Percentiles rank a stretch among this genome's conserved stretches.
phyloP scores from a whole-genome alignment of 2,797 vertebrate genomes.

The Pseudochirops cupreus region DNA sequence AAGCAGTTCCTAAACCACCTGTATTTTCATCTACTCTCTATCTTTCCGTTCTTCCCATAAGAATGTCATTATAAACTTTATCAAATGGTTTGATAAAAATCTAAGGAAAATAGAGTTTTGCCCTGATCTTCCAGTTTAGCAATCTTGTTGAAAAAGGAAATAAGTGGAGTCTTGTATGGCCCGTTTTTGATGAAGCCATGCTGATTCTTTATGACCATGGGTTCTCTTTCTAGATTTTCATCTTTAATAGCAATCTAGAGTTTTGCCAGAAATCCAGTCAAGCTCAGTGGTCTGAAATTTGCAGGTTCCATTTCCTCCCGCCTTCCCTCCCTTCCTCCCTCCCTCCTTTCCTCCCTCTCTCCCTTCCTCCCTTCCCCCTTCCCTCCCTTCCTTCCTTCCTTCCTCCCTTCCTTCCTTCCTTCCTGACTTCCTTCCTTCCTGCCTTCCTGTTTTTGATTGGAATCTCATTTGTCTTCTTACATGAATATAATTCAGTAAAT shows the following conservation, averaged over 20 bases:
- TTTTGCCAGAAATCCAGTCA: background rate
- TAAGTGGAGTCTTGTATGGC: background rate
- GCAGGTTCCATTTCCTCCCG: background rate
- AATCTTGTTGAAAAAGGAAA: background rate
- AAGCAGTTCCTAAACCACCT: background rate
- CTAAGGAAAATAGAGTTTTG: background rate
- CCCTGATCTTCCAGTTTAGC: background rate
- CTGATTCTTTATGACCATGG: background rate
- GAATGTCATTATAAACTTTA: background rate
- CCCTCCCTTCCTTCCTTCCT: too few relatives aligned
- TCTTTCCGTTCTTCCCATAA: background rate
- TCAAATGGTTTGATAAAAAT: background rate
- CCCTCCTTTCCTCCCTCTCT: accelerated
- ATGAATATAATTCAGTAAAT: background rate
- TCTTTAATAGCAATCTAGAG: background rate
- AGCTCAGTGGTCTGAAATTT: background rate
- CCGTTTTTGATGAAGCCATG: background rate
- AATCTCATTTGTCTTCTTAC: background rate
- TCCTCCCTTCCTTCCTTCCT: too few relatives aligned
- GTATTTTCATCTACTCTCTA: background rate
- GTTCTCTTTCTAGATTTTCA: background rate
- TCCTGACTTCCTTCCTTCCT: too few relatives aligned
- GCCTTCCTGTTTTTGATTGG: background rate
- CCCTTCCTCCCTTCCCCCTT: too few relatives aligned
- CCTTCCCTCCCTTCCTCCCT: too few relatives aligned